Conservation (phyloP, 2,113 vertebrate species). For the Cyanoliseus patagonus region DNA sequence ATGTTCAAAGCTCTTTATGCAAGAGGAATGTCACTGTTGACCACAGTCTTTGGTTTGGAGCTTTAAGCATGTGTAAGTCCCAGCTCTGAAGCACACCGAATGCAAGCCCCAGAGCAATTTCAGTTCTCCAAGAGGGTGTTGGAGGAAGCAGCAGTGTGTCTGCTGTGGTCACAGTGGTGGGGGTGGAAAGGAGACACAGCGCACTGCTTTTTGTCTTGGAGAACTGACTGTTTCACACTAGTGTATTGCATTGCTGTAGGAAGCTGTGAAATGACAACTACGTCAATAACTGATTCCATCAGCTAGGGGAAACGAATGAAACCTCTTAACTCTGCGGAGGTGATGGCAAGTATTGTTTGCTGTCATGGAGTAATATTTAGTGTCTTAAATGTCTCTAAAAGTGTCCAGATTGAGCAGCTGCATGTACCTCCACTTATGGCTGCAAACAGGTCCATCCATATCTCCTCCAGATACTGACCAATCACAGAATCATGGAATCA, state of each 20-base stretch:
- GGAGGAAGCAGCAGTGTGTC: background rate
- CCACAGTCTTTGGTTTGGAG: background rate
- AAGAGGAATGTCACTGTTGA: background rate
- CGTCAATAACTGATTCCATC: background rate
- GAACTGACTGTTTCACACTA: background rate
- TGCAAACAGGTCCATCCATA: background rate
- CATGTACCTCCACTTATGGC: background rate
- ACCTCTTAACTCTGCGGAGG: background rate
- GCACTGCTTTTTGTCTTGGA: background rate
- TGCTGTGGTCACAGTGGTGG: background rate
- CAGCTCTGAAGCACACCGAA: background rate
- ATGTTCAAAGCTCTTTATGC: background rate
- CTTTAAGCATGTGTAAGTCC: background rate
- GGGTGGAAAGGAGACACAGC: background rate
- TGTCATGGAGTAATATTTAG: background rate
- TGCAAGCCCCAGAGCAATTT: background rate
- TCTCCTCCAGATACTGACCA: background rate
- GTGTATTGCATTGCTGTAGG: background rate
- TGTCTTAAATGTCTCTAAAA: background rate
- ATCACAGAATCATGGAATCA: background rate
- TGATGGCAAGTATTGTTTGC: background rate
- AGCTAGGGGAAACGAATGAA: background rate
- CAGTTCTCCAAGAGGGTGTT: background rate
- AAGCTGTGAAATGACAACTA: background rate
- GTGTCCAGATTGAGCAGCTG: background rate